These are phyloP conservation scores for Leucophora obtusa DNA, from an alignment of 2,888 invertebrate species.

Conservation along the genomic window DNA sequence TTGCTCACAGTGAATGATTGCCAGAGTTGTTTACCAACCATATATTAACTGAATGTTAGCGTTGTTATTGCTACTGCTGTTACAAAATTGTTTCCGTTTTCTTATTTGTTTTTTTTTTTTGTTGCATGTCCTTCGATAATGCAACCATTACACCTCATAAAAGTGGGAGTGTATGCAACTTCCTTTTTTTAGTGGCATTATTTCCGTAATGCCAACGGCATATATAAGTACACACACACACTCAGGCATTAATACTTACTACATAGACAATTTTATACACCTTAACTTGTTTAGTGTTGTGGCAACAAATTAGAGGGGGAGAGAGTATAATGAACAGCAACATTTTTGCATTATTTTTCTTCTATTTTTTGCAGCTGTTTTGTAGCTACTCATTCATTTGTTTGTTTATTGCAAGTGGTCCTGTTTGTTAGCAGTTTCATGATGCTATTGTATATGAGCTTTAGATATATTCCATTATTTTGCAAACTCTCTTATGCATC, in stretches of 20 bases:
- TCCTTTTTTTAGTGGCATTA: slow-evolving; percentile 11
- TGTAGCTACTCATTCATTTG: slow-evolving; percentile 29
- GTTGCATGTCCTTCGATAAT: neutral
- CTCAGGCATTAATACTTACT: neutral
- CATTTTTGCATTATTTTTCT: neutral
- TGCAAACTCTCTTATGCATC: slow-evolving; percentile 36
- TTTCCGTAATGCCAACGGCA: slow-evolving; percentile 5
- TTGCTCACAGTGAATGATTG: neutral
- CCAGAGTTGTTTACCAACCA: neutral
- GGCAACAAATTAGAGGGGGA: neutral
- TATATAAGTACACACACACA: neutral
- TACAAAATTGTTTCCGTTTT: slow-evolving; percentile 26
- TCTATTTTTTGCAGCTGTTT: too few species aligned
- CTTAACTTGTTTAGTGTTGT: neutral
- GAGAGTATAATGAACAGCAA: neutral
- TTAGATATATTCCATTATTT: neutral
- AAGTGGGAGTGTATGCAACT: neutral
- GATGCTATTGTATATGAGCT: neutral
- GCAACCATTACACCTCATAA: slow-evolving; percentile 6
- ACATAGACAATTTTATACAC: neutral
- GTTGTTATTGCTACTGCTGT: neutral
- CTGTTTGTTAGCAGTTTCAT: slow-evolving; percentile 12
- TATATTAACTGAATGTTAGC: neutral
- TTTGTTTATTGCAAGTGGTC: slow-evolving; percentile 29
- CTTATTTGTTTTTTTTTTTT: neutral